Percentiles rank a stretch among this genome's conserved stretches.
phyloP scores from a whole-genome alignment of 1,140 invertebrate species.

The Neotoxoptera formosana region DNA sequence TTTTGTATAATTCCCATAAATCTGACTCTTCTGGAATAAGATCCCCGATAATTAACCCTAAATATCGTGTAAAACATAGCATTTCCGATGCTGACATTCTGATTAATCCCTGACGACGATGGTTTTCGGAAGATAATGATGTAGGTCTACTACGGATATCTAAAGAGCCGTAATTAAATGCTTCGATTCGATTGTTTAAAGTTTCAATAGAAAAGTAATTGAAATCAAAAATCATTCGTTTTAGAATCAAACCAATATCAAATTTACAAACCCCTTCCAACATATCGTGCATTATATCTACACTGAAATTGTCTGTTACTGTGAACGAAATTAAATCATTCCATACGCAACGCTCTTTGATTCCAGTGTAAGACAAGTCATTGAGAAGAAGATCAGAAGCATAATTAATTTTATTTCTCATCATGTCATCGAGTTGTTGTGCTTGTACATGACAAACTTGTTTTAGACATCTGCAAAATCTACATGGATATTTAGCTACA shows the following conservation, averaged over 20 bases:
- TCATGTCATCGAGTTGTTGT: neutral
- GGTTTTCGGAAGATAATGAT: neutral
- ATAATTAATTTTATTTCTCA: slow-evolving; percentile 38
- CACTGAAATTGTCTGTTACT: slow-evolving; percentile 11
- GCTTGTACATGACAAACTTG: neutral
- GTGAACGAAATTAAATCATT: neutral
- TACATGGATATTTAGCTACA: slow-evolving; percentile 58
- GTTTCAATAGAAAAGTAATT: slow-evolving; percentile 2
- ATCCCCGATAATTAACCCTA: neutral
- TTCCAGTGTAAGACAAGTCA: neutral
- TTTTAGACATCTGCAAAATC: slow-evolving; percentile 59
- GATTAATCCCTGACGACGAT: neutral
- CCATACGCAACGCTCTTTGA: slow-evolving; percentile 28
- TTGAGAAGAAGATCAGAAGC: neutral
- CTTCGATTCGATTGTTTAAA: slow-evolving; percentile 9
- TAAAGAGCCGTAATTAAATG: neutral
- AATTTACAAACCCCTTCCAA: slow-evolving; percentile 2
- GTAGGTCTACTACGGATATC: neutral
- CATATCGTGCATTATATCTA: slow-evolving; percentile 50
- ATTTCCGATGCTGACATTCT: slow-evolving; percentile 34
- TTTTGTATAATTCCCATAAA: neutral
- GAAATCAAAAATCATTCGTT: neutral
- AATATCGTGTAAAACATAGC: neutral
- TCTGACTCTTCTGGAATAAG: neutral
- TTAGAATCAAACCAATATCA: neutral